Conservation (phyloP, 2,797 vertebrate species). For the Arctocebus calabarensis region DNA sequence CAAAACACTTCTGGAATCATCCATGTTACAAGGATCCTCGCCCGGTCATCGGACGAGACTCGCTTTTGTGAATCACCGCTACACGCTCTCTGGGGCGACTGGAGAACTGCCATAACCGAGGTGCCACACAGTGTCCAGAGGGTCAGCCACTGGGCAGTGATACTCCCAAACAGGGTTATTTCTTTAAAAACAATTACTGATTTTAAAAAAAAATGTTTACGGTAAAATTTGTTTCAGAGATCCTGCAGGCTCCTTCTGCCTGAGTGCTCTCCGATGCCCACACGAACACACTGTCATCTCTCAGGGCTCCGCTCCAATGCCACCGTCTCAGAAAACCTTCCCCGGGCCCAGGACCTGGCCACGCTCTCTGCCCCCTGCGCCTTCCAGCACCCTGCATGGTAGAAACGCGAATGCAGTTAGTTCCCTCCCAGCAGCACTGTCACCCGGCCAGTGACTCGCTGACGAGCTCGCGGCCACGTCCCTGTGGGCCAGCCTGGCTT, state of each 20-base stretch:
- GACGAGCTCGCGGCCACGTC: rapidly evolving
- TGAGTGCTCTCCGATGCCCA: not conserved
- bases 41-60: not conserved
- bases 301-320: not conserved
- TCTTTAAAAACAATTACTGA: not conserved
- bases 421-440: too few relatives aligned
- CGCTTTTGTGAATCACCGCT: not conserved
- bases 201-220: not conserved
- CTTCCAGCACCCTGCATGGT: not conserved
- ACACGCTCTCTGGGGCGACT: not conserved
- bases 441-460: not conserved
- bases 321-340: not conserved
- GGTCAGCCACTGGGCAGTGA: not conserved
- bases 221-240: not conserved
- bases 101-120: rapidly evolving
- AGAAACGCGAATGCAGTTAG: not conserved
- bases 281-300: not conserved
- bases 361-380: not conserved
- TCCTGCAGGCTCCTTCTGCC: not conserved
- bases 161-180: not conserved
- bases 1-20: not conserved
- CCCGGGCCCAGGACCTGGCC: too few relatives aligned
- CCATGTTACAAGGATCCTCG: not conserved
- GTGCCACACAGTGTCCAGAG: too few relatives aligned
- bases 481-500: not conserved